Conservation (phyloP, 2,797 vertebrate species). For the Lacerta viridis region DNA sequence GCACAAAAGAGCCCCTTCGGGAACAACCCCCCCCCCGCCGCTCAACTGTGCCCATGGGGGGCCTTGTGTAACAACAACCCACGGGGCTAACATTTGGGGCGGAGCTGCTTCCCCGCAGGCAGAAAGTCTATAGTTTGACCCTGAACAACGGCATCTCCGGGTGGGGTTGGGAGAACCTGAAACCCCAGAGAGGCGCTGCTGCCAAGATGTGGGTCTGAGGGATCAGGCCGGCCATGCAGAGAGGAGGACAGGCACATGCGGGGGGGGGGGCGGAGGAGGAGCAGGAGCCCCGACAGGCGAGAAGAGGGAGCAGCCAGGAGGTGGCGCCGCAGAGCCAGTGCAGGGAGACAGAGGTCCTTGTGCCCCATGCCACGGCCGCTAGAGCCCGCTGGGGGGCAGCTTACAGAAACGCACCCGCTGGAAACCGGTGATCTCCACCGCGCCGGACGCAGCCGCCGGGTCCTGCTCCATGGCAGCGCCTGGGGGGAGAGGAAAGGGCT, state of each 20-base stretch:
- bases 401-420: conserved; percentile 74
- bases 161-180: no score
- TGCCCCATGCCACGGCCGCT: neutral
- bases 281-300: neutral
- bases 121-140: no score
- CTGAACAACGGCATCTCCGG: no score
- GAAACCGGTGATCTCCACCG: conserved; percentile 69
- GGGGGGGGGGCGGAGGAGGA: neutral
- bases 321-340: no score
- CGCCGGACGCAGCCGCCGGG: conserved; percentile 64
- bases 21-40: no score
- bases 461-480: neutral
- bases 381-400: conserved; percentile 15
- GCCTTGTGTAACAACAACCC: no score
- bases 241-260: neutral
- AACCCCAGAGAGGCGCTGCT: no score
- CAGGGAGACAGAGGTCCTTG: neutral
- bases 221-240: neutral
- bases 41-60: no score
- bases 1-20: no score
- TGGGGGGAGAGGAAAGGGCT: neutral
- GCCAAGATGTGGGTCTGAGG: neutral
- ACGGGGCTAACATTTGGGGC: fast-evolving
- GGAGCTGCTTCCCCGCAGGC: no score
- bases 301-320: no score